Conservation (phyloP, 2,113 vertebrate genomes). For the Phalacrocorax carbo region DNA sequence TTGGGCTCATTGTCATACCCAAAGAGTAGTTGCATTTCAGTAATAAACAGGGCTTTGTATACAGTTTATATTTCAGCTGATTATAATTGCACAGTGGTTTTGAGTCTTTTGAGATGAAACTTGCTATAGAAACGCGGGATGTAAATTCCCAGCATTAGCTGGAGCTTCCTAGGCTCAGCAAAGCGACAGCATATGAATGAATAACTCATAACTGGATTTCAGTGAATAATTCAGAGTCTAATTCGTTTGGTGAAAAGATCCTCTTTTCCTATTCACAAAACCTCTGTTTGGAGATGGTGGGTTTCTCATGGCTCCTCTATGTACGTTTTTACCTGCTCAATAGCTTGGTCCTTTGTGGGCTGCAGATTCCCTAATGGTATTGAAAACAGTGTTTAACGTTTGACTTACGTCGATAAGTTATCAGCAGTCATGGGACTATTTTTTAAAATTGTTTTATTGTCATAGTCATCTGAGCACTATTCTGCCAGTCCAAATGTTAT, state of each 20-base stretch:
- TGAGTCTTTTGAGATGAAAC: conserved; percentile 2
- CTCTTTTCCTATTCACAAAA: neutral
- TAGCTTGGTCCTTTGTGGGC: neutral
- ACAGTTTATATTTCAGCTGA: conserved; percentile 24
- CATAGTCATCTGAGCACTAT: neutral
- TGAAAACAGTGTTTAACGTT: neutral
- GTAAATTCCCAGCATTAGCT: conserved; percentile 14
- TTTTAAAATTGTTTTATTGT: neutral
- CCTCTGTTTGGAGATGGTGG: neutral
- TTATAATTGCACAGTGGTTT: conserved; percentile 24
- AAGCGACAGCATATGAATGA: conserved; percentile 19
- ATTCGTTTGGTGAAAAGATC: neutral
- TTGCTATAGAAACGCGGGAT: neutral
- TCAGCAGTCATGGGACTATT: neutral
- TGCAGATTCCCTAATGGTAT: neutral
- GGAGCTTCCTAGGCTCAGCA: conserved; percentile 32
- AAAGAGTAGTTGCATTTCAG: neutral
- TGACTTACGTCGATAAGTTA: neutral
- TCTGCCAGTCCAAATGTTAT: neutral
- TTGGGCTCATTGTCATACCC: neutral
- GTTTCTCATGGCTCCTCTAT: neutral
- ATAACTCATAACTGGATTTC: conserved; percentile 47
- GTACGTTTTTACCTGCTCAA: neutral
- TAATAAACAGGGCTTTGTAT: neutral
- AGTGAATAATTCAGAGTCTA: conserved; percentile 35